Conservation (phyloP, 2,888 invertebrate species). For the Nasonia oneida region DNA sequence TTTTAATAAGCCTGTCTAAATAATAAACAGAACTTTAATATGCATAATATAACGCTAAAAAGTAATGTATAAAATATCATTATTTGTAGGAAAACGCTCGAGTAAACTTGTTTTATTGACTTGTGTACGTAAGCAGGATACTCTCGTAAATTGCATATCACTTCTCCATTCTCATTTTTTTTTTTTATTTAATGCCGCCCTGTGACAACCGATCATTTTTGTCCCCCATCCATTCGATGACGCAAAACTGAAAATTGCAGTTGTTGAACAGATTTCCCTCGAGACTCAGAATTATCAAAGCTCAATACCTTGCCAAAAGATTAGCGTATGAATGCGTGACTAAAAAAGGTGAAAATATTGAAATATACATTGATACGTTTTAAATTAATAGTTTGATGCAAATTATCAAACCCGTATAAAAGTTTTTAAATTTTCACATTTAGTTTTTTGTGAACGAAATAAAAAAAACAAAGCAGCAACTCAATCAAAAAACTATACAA, state of each 20-base stretch:
- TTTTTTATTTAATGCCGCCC: not conserved
- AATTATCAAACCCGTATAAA: too few relatives aligned
- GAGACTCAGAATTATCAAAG: not conserved
- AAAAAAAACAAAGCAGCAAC: conserved; percentile 10
- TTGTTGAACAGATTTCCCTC: conserved; percentile 22
- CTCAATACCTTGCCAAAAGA: not conserved
- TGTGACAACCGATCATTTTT: conserved; percentile 20
- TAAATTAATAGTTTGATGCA: not conserved
- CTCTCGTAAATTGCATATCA: not conserved
- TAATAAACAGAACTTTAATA: too few relatives aligned
- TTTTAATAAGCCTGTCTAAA: too few relatives aligned
- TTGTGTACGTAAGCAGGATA: not conserved
- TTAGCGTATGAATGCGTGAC: not conserved
- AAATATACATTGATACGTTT: not conserved
- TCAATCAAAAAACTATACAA: not conserved
- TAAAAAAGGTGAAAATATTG: not conserved
- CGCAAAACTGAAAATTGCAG: conserved; percentile 47
- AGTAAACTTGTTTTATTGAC: not conserved
- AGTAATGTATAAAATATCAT: too few relatives aligned
- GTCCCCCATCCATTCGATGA: conserved; percentile 2
- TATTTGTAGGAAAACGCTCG: too few relatives aligned
- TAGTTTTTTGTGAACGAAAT: not conserved
- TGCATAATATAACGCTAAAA: too few relatives aligned
- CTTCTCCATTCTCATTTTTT: not conserved
- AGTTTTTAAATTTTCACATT: not conserved